These are phyloP conservation scores for Drosophila austrosaltans DNA, from an alignment of 2,888 invertebrate species.

Conservation along the genomic window DNA sequence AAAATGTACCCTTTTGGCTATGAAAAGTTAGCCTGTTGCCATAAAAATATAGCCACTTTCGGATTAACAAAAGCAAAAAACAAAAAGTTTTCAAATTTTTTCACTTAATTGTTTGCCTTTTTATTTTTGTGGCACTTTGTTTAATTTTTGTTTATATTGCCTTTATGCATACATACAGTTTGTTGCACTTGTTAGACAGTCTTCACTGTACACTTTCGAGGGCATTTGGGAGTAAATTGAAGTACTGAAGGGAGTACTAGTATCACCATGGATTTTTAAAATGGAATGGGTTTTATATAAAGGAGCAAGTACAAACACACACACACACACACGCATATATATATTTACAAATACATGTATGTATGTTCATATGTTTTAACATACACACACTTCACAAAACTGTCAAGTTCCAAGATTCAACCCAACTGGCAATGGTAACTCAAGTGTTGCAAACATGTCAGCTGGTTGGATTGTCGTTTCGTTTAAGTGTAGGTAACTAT, in stretches of 20 bases:
- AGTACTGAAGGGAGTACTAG: neutral
- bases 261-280: constrained; percentile 8
- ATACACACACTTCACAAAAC: constrained; percentile 37
- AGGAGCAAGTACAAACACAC: neutral
- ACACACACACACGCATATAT: neutral
- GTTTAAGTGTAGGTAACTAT: constrained; percentile 8
- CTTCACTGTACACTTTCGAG: constrained; percentile 7
- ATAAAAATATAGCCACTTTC: no score
- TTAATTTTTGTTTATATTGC: neutral
- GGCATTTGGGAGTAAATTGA: constrained; percentile 9
- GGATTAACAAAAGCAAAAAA: no score
- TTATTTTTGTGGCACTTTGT: neutral
- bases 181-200: neutral
- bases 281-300: neutral
- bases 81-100: no score
- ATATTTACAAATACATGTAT: no score
- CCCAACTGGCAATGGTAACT: constrained; percentile 31
- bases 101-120: no score
- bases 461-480: constrained; percentile 40
- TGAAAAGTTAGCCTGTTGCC: no score
- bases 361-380: neutral
- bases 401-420: constrained; percentile 47
- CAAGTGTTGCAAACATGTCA: constrained; percentile 50
- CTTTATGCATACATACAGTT: neutral
- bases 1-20: no score